Conservation (phyloP, 2,797 vertebrate genomes). For the Trichosurus vulpecula region DNA sequence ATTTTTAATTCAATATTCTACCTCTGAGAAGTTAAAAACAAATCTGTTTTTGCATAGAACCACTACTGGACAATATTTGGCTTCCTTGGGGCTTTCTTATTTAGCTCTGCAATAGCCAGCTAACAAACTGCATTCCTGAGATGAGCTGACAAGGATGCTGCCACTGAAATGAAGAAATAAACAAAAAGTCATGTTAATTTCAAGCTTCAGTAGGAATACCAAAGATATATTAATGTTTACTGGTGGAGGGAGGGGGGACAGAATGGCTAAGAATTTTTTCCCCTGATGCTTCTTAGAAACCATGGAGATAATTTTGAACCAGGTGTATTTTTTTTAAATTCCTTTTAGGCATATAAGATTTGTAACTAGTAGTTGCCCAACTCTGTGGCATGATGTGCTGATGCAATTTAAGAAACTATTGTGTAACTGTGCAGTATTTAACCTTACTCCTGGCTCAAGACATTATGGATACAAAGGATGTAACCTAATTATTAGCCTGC, state of each 20-base stretch:
- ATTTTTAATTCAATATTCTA: slow-evolving; percentile 47
- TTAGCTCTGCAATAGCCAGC: slow-evolving; percentile 19
- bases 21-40: slow-evolving; percentile 50
- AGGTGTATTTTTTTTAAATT: neutral
- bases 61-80: neutral
- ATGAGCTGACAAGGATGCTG: slow-evolving; percentile 61
- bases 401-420: slow-evolving; percentile 46
- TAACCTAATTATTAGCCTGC: neutral
- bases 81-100: slow-evolving; percentile 16
- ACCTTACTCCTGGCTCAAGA: neutral
- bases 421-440: neutral
- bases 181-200: slow-evolving; percentile 68
- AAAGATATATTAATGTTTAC: slow-evolving; percentile 62
- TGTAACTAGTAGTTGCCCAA: neutral
- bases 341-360: neutral
- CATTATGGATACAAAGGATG: neutral
- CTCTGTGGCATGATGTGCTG: slow-evolving; percentile 13
- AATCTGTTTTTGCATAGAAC: slow-evolving; percentile 43
- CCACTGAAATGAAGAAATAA: slow-evolving; percentile 70
- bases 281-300: slow-evolving; percentile 41
- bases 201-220: slow-evolving; percentile 66
- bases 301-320: slow-evolving; percentile 41
- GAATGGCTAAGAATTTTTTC: slow-evolving; percentile 53
- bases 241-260: slow-evolving; percentile 56
- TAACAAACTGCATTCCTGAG: slow-evolving; percentile 52